Evolutionary conservation across 1,140 invertebrate genomes (phyloP), one percentile per base, ranked within the genome.

Genomic region (Epicauta chinensis): DNA sequence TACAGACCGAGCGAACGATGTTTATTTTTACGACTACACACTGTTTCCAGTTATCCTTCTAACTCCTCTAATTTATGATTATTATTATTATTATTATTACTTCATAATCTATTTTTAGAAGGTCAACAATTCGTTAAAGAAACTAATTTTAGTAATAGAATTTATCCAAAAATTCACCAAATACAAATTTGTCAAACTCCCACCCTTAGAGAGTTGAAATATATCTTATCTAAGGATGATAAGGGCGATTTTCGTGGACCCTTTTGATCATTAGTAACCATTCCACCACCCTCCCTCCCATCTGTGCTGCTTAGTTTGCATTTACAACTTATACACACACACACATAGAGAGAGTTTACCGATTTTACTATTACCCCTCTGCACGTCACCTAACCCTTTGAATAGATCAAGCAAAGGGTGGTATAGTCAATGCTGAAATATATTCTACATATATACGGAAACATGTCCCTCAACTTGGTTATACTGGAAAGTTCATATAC

Each of bases 281-380:
- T 62, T 57, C n/a, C n/a, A 58, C 61, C 63, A 60, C 60, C 64
- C 65, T 61, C 64, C 65, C 66, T 59, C 61, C 63, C 62, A 58
- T 62, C 63, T 61, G 64, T 65, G 67, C 60, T 68, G 65, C 65
- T 68, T 68, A 68, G 66, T 68, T 68, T 68, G 66, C 66, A 67
- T 67, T 68, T 67, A 67, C 66, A 68, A 68, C 62, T 68, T 66
- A 53, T n/a, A n/a, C n/a, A n/a, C n/a, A n/a, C n/a, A n/a, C n/a
- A n/a, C 61, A 59, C 56, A 56, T 51, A 34, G 47, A 23, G 23
- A 14, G 3, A 39, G 15, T 37, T 37, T 37, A 12, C 14, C 35
- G 14, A 37, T 37, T 37, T 37, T 15, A 12, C 14, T 15, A 10
- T 37, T 23, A 23, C 23, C 23, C 23, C 40, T 7, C 11, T 10